Evolutionary conservation across 1,140 invertebrate species (phyloP), one percentile per base, ranked within the genome.

Genomic region (Drosophila ogumai): DNA sequence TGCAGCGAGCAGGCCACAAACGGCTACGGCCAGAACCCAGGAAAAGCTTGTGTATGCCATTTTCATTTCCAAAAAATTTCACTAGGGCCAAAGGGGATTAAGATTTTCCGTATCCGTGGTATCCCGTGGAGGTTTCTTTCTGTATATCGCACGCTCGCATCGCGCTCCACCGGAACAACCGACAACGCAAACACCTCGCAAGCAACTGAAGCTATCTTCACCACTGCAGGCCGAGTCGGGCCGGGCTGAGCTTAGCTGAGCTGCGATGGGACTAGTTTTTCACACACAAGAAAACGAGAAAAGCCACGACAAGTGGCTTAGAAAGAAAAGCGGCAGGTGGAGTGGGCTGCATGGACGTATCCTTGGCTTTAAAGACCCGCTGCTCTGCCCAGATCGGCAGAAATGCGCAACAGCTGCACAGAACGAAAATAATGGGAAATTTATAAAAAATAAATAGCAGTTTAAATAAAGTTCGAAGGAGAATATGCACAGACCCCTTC

Each of bases 141-240:
- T 25, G 34, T 55, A 2, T 38, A 55, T n/a, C 52, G 22, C 17
- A 32, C n/a, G 44, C 54, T 79, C 58, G 64, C 81, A 86, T 85
- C 76, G 67, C 81, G 61, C 64, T 50, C 56, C 36, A 72, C 57
- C 50, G 32, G 50, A 50, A 52, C 82, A 82, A 87, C 84, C 85
- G 85, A 85, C 85, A 66, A 69, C 69, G 69, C 60, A 81, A 85
- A 90, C 81, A 85, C 69, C 71, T 79, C 86, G 71, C 78, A 79
- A 81, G 22, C 81, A 90, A 90, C 85, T 90, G 85, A 90, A 81
- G 74, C 64, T 74, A 72, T 72, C 78, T 60, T 65, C 31, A 17
- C 49, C 19, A 65, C 74, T 76, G 65, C 78, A 71, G 73, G 61
- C 40, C 50, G 22, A 65, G 47, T 50, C 32, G 54, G 28, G 57